phyloP scores from a whole-genome alignment of 2,797 vertebrate species.

The Microctenopoma steveboyesi region DNA sequence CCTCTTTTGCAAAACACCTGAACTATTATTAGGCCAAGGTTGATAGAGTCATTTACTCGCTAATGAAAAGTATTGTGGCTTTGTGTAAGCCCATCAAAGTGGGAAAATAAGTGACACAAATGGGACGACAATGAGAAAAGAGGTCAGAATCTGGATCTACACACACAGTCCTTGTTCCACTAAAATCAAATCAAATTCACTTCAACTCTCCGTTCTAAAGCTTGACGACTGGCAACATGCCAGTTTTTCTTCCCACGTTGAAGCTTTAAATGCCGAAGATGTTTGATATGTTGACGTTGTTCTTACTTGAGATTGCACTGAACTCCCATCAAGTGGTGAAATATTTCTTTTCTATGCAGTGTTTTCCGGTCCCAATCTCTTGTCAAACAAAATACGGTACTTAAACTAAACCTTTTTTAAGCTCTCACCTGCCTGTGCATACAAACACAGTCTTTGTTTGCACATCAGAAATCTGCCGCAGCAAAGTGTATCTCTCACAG shows the following conservation, averaged over 20 bases:
- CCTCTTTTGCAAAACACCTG: conserved; percentile 43
- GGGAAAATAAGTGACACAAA: conserved; percentile 74
- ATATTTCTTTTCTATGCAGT: not conserved
- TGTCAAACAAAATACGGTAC: conserved; percentile 17
- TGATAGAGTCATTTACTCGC: conserved; percentile 45
- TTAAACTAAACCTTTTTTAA: conserved; percentile 21
- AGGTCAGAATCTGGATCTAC: conserved; percentile 48
- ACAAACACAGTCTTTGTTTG: conserved; percentile 18
- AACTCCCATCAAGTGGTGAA: not conserved
- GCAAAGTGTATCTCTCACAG: conserved; percentile 6
- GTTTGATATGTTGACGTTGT: conserved; percentile 8
- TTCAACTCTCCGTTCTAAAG: conserved; percentile 1
- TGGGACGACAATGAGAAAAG: conserved; percentile 69
- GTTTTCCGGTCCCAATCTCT: conserved; percentile 2
- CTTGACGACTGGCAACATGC: not conserved
- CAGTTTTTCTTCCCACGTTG: not conserved
- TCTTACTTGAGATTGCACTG: not conserved
- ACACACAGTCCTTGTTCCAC: conserved; percentile 28
- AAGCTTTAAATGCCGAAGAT: not conserved
- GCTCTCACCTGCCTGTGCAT: conserved; percentile 24
- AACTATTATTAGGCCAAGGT: conserved; percentile 75
- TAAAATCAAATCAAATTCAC: conserved; percentile 3
- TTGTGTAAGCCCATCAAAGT: conserved; percentile 60
- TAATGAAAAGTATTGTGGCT: conserved; percentile 65
- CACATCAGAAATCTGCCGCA: conserved; percentile 10